phyloP scores from a whole-genome alignment of 2,113 vertebrate species.

The Cyanocitta stelleri region DNA sequence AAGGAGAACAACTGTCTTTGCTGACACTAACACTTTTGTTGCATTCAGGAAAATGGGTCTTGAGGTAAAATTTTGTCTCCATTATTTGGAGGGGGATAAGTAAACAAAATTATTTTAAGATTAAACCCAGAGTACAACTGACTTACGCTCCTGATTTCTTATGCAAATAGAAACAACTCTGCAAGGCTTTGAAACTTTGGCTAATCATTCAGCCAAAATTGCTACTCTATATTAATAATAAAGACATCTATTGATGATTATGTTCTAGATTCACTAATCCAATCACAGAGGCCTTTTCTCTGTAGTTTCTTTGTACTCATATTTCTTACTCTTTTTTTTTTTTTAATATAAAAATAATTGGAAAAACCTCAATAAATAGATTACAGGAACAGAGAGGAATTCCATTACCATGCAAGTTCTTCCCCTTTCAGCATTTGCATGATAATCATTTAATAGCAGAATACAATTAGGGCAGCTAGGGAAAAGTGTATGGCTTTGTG shows the following conservation, averaged over 20 bases:
- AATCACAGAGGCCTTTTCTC: slow-evolving; percentile 9
- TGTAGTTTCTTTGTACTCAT: slow-evolving; percentile 15
- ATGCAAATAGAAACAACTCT: slow-evolving; percentile 9
- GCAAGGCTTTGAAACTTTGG: slow-evolving; percentile 12
- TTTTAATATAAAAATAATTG: slow-evolving; percentile 22
- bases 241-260: slow-evolving; percentile 33
- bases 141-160: not conserved
- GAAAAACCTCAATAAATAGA: slow-evolving; percentile 38
- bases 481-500: not conserved
- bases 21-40: not conserved
- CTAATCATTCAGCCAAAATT: slow-evolving; percentile 31
- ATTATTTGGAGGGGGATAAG: not conserved
- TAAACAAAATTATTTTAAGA: not conserved
- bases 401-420: not conserved
- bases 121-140: not conserved
- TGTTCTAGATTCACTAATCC: slow-evolving; percentile 35
- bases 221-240: slow-evolving; percentile 34
- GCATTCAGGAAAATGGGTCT: not conserved
- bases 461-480: slow-evolving; percentile 7
- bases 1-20: not conserved
- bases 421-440: slow-evolving; percentile 1
- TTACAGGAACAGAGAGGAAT: slow-evolving; percentile 22
- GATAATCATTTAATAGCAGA: not conserved
- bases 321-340: not conserved
- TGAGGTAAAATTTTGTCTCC: not conserved